Evolutionary conservation across 2,113 vertebrate genomes (phyloP).

Genomic region (Pteronura brasiliensis): DNA sequence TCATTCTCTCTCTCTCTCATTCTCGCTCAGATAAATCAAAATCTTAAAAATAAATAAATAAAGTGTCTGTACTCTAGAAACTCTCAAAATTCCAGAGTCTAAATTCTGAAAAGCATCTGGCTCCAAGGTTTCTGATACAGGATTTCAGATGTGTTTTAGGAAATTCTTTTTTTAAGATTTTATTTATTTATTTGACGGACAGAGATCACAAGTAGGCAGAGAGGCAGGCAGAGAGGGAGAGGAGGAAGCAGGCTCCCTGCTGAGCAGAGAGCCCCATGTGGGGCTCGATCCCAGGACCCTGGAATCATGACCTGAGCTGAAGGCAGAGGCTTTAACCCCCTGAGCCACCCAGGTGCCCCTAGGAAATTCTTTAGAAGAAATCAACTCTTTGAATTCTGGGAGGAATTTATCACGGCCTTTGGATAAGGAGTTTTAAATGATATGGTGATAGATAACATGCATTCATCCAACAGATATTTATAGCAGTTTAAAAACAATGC

Average conservation of each 20-base stretch:
- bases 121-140: neutral
- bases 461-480: neutral
- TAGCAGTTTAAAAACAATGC: neutral
- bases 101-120: neutral
- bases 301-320: too few relatives aligned
- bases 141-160: neutral
- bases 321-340: too few relatives aligned
- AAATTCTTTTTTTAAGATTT: too few relatives aligned
- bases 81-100: neutral
- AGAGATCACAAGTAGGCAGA: too few relatives aligned
- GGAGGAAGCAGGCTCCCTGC: too few relatives aligned
- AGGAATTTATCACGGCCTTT: neutral
- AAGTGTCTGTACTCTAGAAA: neutral
- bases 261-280: too few relatives aligned
- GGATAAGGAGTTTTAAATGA: neutral
- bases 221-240: too few relatives aligned
- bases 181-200: too few relatives aligned
- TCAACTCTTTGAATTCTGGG: neutral
- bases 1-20: neutral
- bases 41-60: neutral
- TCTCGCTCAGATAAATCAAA: neutral
- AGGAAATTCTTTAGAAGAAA: slow-evolving; percentile 2
- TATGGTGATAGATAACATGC: neutral
- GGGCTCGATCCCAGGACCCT: too few relatives aligned
- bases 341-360: too few relatives aligned